Base-by-base conservation (phyloP, 2,888 invertebrate species). In the Ormyrus thymus region DNA sequence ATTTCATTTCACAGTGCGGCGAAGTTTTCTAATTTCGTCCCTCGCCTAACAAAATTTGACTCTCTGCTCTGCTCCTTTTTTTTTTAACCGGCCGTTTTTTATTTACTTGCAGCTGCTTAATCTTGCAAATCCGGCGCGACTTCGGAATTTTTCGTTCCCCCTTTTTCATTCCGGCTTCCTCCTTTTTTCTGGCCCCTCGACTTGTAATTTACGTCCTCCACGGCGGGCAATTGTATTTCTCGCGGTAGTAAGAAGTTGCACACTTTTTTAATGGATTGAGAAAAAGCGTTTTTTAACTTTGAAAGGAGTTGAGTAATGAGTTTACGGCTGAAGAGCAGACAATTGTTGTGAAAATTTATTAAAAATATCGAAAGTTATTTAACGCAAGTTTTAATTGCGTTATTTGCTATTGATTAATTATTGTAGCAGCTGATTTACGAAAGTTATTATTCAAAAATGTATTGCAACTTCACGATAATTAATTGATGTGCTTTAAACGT, bases 11-110 rank as follows among this genome's bases (percentile, higher is more conserved):
- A 10, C 7, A 50, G 50, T 15, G 65, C 51, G 59, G 59, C 29
- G 45, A 29, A 29, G 29, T 29, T 29, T 29, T 29, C 29, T 29
- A 29, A 29, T 29, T 29, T 29, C 29, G 29, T 29, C 29, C 55
- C 29, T 61, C 46, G 59, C 50, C 65, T 68, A 73, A 73, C 68
- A 78, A 73, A 78, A 78, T 78, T 78, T 62, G 61, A 29, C 29
- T 29, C 29, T 29, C 29, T 29, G 29, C 29, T 29, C 29, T 29
- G 29, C 4, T 29, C 29, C 4, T 29, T 29, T 29, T 29, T 29
- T 29, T 29, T 29, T 29, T 29, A 29, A 29, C 61, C 58, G 46
- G 7, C 29, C 29, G 5, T n/a, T 29, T 45, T 61, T 50, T 48
- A 29, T 59, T 59, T 29, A 59, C 10, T 11, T 11, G 29, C 8